Base-by-base conservation (phyloP, 2,797 vertebrate species). In the Tokudaia tokunoshimensis region DNA sequence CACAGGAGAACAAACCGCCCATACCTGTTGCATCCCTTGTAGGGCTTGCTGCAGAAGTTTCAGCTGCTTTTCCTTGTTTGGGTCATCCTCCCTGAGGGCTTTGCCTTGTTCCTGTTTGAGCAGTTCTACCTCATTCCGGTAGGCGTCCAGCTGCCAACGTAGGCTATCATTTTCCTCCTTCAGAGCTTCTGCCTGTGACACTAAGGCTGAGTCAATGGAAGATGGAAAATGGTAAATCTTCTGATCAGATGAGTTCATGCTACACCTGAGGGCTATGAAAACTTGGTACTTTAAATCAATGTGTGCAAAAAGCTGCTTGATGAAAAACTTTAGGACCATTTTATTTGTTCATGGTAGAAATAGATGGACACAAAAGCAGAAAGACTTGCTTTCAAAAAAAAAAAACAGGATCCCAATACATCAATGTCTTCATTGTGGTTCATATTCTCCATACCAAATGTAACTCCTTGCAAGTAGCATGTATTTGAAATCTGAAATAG, bases 151-250 rank as follows among this genome's bases (percentile, higher is more conserved):
- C 98, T 99, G 99, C 98, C 99, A 99, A 97, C 99, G 99, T 97
- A 99, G 99, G 85, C 99, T 99, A 98, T 99, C 99, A 2, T 99
- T 99, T 98, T 99, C 99, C 98, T 99, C 99, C 97, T 99, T 99
- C 94, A 99, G 98, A 52, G 99, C 99, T 97, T 99, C 99, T 67
- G 99, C 98, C 98, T 99, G 99, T 0, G 99, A 99, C 76, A 99
- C 98, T 92, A 99, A 99, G 41, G 97, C 98, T 98, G 94, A 95
- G 70, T 91, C 29, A 87, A 78, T 47, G 82, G 41, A 79, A 78
- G 82, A 80, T 52, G 86, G 47, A 74, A 79, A 65, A 34, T 82
- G 63, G 63, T 92, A 74, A 92, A 63, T 0, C 1, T 26, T 6
- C 72, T 89, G 63, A 14, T 11, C 29, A 90, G 22, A 76, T 84